A percentile compares a stretch with the other conserved stretches of the same genome.
Conservation (phyloP, 2,113 vertebrate genomes). For the Antechinus flavipes region DNA sequence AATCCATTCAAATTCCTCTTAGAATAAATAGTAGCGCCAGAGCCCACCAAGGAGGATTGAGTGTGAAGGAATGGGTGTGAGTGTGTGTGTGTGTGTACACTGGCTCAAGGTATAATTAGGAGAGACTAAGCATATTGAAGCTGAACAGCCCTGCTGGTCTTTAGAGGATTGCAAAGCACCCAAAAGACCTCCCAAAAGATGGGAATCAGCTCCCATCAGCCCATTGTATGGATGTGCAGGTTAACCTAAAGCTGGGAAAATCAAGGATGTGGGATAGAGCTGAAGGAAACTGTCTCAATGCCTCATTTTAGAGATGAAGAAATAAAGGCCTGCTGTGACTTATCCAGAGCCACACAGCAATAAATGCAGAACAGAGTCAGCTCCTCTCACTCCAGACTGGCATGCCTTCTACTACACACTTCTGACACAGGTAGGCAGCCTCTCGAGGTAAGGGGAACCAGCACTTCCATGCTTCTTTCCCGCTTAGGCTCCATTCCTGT, state of each 20-base stretch:
- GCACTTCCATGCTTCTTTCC: background rate
- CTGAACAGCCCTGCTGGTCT: background rate
- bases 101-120: background rate
- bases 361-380: background rate
- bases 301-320: background rate
- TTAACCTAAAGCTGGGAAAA: background rate
- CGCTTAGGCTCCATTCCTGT: background rate
- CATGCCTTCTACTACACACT: background rate
- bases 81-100: conserved; percentile 8
- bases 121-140: background rate
- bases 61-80: background rate
- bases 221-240: background rate
- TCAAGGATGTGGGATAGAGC: background rate
- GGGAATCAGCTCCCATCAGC: conserved; percentile 8
- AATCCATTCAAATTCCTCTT: conserved; percentile 71
- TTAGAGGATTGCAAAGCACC: background rate
- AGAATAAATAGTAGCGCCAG: conserved; percentile 62
- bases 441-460: background rate
- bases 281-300: background rate
- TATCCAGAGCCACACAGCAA: background rate
- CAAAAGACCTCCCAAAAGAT: background rate
- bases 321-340: background rate
- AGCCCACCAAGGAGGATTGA: background rate
- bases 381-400: background rate
- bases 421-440: background rate